Evolutionary conservation across 2,888 invertebrate species (phyloP).

Genomic region (Cataglyphis rosenhaueri): DNA sequence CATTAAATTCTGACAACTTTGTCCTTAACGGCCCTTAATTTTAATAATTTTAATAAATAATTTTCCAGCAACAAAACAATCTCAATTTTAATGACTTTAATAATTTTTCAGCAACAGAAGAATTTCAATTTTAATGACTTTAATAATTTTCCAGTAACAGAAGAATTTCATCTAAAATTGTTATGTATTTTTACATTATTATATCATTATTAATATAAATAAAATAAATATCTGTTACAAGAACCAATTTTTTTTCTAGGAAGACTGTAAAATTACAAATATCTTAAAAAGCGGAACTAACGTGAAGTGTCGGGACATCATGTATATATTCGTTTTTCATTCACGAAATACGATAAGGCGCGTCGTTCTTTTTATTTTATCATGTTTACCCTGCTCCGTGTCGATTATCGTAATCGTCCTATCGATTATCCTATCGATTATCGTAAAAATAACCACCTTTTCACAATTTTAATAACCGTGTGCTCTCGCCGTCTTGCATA

Average conservation of each 20-base stretch:
- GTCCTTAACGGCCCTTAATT: neutral
- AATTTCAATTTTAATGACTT: neutral
- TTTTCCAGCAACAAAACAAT: no score
- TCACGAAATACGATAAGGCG: neutral
- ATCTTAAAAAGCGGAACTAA: neutral
- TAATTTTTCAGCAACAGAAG: neutral
- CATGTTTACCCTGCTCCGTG: slow-evolving; percentile 3
- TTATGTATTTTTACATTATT: neutral
- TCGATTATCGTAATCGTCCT: slow-evolving; percentile 7
- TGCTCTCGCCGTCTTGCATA: slow-evolving; percentile 69
- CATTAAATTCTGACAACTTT: neutral
- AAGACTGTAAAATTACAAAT: neutral
- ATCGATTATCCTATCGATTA: neutral
- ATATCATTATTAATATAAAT: neutral
- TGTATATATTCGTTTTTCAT: neutral
- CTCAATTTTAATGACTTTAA: neutral
- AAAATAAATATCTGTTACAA: no score
- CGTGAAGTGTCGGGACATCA: neutral
- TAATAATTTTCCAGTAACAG: neutral
- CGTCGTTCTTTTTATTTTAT: slow-evolving; percentile 16
- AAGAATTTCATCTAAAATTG: neutral
- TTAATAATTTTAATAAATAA: no score
- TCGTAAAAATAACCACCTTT: slow-evolving; percentile 28
- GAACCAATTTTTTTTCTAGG: neutral
- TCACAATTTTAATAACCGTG: slow-evolving; percentile 70